phyloP scores from a whole-genome alignment of 1,140 invertebrate species.

The Probaryconus sp. region DNA sequence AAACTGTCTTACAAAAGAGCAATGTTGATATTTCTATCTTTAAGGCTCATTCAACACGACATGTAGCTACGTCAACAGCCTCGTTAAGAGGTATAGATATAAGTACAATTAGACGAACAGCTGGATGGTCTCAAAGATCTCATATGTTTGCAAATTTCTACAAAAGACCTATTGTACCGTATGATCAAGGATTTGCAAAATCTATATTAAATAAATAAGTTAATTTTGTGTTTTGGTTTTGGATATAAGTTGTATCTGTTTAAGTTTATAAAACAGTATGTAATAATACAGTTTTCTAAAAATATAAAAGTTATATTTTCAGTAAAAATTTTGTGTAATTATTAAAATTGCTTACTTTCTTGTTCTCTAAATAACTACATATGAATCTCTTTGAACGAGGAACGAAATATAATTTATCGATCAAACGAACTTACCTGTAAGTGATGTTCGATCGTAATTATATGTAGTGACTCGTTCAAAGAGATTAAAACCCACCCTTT shows the following conservation, averaged over 20 bases:
- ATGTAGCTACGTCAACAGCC: slow-evolving; percentile 18
- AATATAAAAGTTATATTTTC: neutral
- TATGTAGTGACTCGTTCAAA: too few relatives aligned
- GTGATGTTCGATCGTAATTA: too few relatives aligned
- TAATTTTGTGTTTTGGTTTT: too few relatives aligned
- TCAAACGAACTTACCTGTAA: too few relatives aligned
- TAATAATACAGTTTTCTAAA: neutral
- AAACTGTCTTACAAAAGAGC: neutral
- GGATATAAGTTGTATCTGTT: neutral
- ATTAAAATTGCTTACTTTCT: slow-evolving; percentile 4
- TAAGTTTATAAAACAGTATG: neutral
- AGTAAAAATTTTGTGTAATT: neutral
- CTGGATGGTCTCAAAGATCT: slow-evolving; percentile 20
- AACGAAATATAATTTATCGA: slow-evolving; percentile 3
- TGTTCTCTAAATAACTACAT: slow-evolving; percentile 5
- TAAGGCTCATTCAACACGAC: slow-evolving; percentile 9
- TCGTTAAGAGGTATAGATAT: neutral
- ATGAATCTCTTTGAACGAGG: slow-evolving; percentile 7
- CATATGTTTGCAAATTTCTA: slow-evolving; percentile 22
- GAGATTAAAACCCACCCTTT: too few relatives aligned
- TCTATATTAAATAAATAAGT: neutral
- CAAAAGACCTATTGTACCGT: slow-evolving; percentile 60
- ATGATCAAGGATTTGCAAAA: neutral
- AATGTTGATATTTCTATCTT: slow-evolving; percentile 19
- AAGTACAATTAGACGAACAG: slow-evolving; percentile 14